A percentile compares a stretch with the other conserved stretches of the same genome.
These are phyloP conservation scores for Cydia amplana DNA, from an alignment of 1,140 invertebrate genomes.

Conservation along the genomic window DNA sequence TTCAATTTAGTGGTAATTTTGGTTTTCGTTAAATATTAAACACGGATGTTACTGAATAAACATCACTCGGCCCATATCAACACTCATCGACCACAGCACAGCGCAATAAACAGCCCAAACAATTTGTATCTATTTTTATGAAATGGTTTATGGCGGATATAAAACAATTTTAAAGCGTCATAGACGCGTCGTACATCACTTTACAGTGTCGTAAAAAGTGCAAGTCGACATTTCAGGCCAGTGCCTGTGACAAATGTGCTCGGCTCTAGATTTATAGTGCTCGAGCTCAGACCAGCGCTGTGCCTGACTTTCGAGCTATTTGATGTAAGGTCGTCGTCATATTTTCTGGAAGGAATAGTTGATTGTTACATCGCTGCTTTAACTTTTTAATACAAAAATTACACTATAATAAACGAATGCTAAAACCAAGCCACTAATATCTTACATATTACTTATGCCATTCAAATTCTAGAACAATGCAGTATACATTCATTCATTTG, in stretches of 20 bases:
- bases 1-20: background rate
- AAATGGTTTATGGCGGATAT: slow-evolving; percentile 22
- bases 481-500: too few relatives aligned
- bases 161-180: slow-evolving; percentile 10
- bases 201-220: slow-evolving; percentile 50
- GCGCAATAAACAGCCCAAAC: slow-evolving; percentile 2
- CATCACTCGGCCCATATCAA: background rate
- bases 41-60: background rate
- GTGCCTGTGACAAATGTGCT: slow-evolving; percentile 51
- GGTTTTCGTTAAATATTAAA: background rate
- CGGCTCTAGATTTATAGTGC: slow-evolving; percentile 46
- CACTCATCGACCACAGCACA: slow-evolving; percentile 18
- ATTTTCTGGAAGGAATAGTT: background rate
- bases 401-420: too few relatives aligned
- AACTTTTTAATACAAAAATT: background rate
- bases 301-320: slow-evolving; percentile 43
- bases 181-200: slow-evolving; percentile 22
- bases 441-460: too few relatives aligned
- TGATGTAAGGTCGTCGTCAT: slow-evolving; percentile 45
- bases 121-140: slow-evolving; percentile 27
- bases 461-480: too few relatives aligned
- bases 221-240: slow-evolving; percentile 42
- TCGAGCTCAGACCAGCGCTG: slow-evolving; percentile 40
- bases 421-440: too few relatives aligned
- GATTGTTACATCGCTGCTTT: slow-evolving; percentile 2